phyloP scores from a whole-genome alignment of 2,113 vertebrate species.

The Melanostigma gelatinosum region DNA sequence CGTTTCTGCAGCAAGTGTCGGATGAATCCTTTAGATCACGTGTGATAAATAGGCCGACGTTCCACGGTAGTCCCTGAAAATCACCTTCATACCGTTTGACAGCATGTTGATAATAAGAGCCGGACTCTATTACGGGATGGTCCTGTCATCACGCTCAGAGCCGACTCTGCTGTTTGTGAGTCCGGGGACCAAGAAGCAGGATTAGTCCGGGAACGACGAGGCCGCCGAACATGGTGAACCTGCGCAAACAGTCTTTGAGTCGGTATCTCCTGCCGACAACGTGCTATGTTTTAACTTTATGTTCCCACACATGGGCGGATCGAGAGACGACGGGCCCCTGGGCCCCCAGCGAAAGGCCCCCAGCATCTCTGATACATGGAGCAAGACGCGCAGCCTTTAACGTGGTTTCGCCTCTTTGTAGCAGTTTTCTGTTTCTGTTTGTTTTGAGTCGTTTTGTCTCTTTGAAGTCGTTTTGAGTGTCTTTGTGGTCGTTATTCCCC shows the following conservation, averaged over 20 bases:
- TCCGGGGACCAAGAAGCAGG: constrained; percentile 70
- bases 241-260: constrained; percentile 67
- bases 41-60: constrained; percentile 28
- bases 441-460: no score
- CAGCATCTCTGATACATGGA: no score
- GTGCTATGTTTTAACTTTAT: constrained; percentile 78
- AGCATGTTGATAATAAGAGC: constrained; percentile 56
- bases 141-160: constrained; percentile 69
- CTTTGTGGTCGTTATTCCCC: no score
- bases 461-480: no score
- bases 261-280: constrained; percentile 64
- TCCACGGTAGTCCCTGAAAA: constrained; percentile 44
- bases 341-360: no score
- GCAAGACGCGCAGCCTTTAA: no score
- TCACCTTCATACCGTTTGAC: constrained; percentile 44
- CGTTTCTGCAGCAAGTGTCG: no score
- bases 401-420: no score
- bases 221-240: constrained; percentile 71
- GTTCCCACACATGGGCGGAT: constrained; percentile 18
- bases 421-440: no score
- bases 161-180: constrained; percentile 74
- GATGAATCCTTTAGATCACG: constrained; percentile 18
- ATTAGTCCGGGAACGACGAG: constrained; percentile 79
- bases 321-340: no score
- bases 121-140: constrained; percentile 60